Percentiles rank a stretch among this genome's conserved stretches.
These are phyloP conservation scores for Datnioides undecimradiatus DNA, from an alignment of 2,113 vertebrate genomes.

Conservation along the genomic window DNA sequence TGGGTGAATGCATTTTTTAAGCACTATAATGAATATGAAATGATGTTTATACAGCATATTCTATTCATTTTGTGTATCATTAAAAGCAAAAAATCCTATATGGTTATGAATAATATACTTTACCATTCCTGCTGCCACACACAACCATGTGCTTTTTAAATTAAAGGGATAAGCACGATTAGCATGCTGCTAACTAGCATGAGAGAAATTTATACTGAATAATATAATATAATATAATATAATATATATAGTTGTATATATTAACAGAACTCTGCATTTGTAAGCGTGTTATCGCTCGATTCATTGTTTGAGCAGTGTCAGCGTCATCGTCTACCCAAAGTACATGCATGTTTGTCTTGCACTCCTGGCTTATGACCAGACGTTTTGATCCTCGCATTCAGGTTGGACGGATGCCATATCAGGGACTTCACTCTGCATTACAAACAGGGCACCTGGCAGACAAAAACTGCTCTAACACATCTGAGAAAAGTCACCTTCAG, in stretches of 20 bases:
- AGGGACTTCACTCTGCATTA: slow-evolving; percentile 51
- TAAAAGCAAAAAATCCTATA: slow-evolving; percentile 48
- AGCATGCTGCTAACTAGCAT: too few relatives aligned
- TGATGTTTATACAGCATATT: slow-evolving; percentile 31
- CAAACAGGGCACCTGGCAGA: slow-evolving; percentile 67
- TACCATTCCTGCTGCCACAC: background rate
- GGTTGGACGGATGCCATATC: slow-evolving; percentile 54
- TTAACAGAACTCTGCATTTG: slow-evolving; percentile 10
- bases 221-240: background rate
- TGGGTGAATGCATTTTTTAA: slow-evolving; percentile 62
- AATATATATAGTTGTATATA: background rate
- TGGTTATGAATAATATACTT: slow-evolving; percentile 31
- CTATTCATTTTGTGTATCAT: slow-evolving; percentile 58
- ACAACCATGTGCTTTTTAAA: background rate
- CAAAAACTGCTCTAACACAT: slow-evolving; percentile 18
- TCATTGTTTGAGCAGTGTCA: slow-evolving; percentile 2
- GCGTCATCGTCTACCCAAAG: slow-evolving; percentile 5
- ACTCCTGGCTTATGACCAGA: slow-evolving; percentile 19
- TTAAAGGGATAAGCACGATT: too few relatives aligned
- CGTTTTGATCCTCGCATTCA: slow-evolving; percentile 55
- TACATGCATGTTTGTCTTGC: slow-evolving; percentile 11
- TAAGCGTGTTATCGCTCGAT: background rate
- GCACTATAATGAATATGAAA: slow-evolving; percentile 59
- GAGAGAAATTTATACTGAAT: slow-evolving; percentile 5
- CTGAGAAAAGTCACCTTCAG: slow-evolving; percentile 53